phyloP scores from a whole-genome alignment of 2,113 vertebrate species.

The Entelurus aequoreus region DNA sequence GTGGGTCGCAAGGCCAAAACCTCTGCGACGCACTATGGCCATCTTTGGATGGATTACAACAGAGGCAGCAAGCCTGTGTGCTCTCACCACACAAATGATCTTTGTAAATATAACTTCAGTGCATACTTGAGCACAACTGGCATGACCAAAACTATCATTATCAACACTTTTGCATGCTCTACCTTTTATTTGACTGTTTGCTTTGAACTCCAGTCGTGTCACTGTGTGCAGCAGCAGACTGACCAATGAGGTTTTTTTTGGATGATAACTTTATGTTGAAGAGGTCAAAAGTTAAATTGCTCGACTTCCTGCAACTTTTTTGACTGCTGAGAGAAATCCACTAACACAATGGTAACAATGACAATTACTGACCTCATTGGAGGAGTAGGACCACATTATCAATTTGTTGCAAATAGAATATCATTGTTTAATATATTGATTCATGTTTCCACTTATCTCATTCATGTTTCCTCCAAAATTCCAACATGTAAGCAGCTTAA shows the following conservation, averaged over 20 bases:
- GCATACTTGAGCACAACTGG: conserved; percentile 40
- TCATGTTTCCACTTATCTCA: too few relatives aligned
- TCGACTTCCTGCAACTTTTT: too few relatives aligned
- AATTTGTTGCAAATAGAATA: too few relatives aligned
- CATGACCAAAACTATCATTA: conserved; percentile 35
- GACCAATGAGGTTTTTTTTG: neutral
- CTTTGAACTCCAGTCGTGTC: conserved; percentile 29
- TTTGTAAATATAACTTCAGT: conserved; percentile 5
- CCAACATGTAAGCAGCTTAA: too few relatives aligned
- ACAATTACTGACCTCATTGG: too few relatives aligned
- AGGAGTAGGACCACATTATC: too few relatives aligned
- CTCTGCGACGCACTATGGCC: conserved; percentile 30
- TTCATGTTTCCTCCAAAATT: too few relatives aligned
- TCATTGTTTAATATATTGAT: too few relatives aligned
- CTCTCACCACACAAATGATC: neutral
- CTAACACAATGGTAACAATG: too few relatives aligned
- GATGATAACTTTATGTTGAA: neutral
- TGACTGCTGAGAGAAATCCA: too few relatives aligned
- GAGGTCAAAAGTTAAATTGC: too few relatives aligned
- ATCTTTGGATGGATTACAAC: neutral
- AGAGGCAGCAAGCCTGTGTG: neutral
- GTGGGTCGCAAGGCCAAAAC: conserved; percentile 37
- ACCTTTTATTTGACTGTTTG: conserved; percentile 12
- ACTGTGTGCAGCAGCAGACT: neutral
- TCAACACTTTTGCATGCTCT: neutral